These are phyloP conservation scores for Magallana nippona DNA, from an alignment of 2,888 invertebrate species.

Conservation along the genomic window DNA sequence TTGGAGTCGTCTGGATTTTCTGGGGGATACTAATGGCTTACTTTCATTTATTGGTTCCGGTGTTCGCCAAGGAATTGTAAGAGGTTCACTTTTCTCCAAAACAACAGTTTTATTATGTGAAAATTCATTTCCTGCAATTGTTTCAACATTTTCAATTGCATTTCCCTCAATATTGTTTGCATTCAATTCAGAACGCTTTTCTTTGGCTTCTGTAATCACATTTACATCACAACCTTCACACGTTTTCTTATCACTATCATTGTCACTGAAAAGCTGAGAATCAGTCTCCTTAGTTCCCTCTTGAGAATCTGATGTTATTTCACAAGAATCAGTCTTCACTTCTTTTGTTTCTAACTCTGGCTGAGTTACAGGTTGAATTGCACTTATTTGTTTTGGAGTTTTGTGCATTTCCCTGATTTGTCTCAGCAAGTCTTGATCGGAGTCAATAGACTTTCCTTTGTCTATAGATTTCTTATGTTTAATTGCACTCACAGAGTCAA, in stretches of 20 bases:
- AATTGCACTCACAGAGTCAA: slow-evolving; percentile 40
- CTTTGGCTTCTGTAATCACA: too few relatives aligned
- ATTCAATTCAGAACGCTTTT: too few relatives aligned
- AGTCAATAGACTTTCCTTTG: background rate
- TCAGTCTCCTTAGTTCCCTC: background rate
- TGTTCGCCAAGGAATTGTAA: slow-evolving; percentile 10
- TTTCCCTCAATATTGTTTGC: too few relatives aligned
- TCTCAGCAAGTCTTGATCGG: slow-evolving; percentile 16
- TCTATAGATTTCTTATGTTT: background rate
- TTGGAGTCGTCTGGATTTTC: background rate
- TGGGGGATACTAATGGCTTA: background rate
- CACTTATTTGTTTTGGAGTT: background rate
- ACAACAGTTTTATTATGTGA: background rate
- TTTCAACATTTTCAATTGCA: background rate
- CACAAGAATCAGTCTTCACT: too few relatives aligned
- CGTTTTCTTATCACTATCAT: too few relatives aligned
- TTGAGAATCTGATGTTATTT: background rate
- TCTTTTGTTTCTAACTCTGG: background rate
- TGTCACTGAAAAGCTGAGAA: background rate
- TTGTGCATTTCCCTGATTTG: slow-evolving; percentile 16
- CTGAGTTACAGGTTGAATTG: too few relatives aligned
- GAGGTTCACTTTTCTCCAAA: background rate
- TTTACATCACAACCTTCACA: too few relatives aligned
- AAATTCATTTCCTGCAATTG: background rate
- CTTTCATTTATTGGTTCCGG: background rate